A percentile compares a stretch with the other conserved stretches of the same genome.
phyloP scores from a whole-genome alignment of 2,888 invertebrate species.

The Empis livida region DNA sequence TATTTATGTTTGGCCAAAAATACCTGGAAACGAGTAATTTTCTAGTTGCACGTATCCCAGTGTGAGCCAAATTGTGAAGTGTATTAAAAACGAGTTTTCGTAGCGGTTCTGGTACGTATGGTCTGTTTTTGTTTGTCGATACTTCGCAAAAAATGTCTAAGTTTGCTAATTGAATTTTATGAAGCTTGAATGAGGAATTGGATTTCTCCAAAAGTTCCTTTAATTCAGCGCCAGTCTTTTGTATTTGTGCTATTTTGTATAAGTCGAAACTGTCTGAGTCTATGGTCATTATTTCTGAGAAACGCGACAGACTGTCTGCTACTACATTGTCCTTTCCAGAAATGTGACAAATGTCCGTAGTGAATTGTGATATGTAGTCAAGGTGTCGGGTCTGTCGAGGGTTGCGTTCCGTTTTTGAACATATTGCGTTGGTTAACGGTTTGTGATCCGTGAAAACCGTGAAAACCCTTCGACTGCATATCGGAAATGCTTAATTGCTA shows the following conservation, averaged over 20 bases:
- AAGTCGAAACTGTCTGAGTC: neutral
- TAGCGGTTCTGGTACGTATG: conserved; percentile 13
- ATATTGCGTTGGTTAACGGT: neutral
- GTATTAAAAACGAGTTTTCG: conserved; percentile 4
- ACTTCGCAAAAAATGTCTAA: conserved; percentile 1
- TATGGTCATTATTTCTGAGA: neutral
- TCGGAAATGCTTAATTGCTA: neutral
- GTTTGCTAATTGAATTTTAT: neutral
- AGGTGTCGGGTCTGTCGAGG: conserved; percentile 8
- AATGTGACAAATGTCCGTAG: conserved; percentile 5
- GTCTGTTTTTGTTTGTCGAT: conserved; percentile 7
- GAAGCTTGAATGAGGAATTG: conserved; percentile 1
- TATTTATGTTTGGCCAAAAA: conserved; percentile 19
- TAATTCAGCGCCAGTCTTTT: conserved; percentile 1
- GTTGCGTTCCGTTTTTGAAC: conserved; percentile 6
- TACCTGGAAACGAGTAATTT: conserved; percentile 15
- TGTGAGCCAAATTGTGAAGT: conserved; percentile 7
- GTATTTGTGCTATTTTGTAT: neutral
- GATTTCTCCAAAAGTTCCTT: neutral
- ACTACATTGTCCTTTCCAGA: conserved; percentile 5
- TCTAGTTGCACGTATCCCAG: conserved; percentile 13
- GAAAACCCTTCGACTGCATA: neutral
- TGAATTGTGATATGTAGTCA: conserved; percentile 8
- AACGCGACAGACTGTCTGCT: conserved; percentile 7
- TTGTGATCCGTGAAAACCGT: conserved; percentile 1